phyloP scores from a whole-genome alignment of 2,113 vertebrate genomes.

The Xiphophorus hellerii region DNA sequence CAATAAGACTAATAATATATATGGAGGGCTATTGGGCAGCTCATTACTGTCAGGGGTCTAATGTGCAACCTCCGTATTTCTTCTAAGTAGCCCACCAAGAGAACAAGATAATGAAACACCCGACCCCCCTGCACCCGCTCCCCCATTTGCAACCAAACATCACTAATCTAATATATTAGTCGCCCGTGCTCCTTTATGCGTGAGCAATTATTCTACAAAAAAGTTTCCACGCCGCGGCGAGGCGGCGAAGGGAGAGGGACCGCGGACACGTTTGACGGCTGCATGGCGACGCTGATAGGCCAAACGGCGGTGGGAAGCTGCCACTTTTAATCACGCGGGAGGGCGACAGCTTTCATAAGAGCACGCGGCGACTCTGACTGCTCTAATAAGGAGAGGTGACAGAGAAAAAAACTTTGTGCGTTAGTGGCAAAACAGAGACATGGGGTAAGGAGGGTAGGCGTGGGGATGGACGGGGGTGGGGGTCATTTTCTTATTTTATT shows the following conservation, averaged over 20 bases:
- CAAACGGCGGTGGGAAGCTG: constrained; percentile 83
- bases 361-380: constrained; percentile 89
- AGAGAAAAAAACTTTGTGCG: constrained; percentile 92
- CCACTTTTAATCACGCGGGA: constrained; percentile 85
- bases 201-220: constrained; percentile 83
- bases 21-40: constrained; percentile 38
- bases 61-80: constrained; percentile 50
- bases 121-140: neutral
- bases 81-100: constrained; percentile 60
- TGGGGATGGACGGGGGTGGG: constrained; percentile 71
- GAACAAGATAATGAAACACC: constrained; percentile 67
- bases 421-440: constrained; percentile 87
- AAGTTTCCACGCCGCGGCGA: constrained; percentile 74
- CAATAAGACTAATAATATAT: constrained; percentile 28
- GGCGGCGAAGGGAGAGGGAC: constrained; percentile 78
- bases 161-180: constrained; percentile 84
- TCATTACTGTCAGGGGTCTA: constrained; percentile 47
- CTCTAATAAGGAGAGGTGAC: constrained; percentile 88
- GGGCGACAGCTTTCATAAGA: constrained; percentile 89
- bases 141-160: constrained; percentile 63
- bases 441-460: no score
- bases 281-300: constrained; percentile 82
- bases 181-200: constrained; percentile 76
- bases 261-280: constrained; percentile 76
- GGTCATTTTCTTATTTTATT: constrained; percentile 81